These are phyloP conservation scores for Trichosurus vulpecula DNA, from an alignment of 2,797 vertebrate species.

Conservation along the genomic window DNA sequence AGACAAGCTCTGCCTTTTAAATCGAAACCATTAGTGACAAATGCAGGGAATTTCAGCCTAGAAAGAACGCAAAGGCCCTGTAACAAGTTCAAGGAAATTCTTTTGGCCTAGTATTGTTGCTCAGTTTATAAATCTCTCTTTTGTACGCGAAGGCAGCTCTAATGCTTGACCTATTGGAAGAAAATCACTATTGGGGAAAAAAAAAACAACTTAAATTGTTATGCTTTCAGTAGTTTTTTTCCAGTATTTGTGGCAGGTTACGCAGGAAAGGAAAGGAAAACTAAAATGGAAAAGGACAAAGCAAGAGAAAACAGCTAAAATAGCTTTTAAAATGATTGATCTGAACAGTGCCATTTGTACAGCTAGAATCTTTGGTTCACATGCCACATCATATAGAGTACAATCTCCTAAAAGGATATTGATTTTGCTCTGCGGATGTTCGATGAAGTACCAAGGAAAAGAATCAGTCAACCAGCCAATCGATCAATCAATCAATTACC, in stretches of 20 bases:
- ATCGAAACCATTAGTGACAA: not conserved
- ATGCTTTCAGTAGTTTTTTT: conserved; percentile 24
- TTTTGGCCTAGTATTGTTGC: not conserved
- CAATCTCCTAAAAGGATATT: not conserved
- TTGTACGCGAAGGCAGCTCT: not conserved
- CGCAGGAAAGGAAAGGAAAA: not conserved
- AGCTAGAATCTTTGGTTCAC: not conserved
- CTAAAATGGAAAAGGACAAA: not conserved
- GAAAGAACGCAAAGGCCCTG: not conserved
- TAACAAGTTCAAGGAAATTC: not conserved
- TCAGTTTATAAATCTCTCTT: not conserved
- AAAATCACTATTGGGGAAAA: not conserved
- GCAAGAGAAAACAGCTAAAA: not conserved
- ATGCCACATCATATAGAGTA: not conserved
- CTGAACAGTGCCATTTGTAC: conserved; percentile 11
- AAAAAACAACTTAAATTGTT: not conserved
- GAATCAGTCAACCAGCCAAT: not conserved
- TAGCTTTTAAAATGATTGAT: not conserved
- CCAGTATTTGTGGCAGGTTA: not conserved
- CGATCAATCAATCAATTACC: conserved; percentile 4
- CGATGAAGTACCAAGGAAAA: conserved; percentile 20
- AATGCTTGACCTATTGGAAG: not conserved
- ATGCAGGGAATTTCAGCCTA: not conserved
- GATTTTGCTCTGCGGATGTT: not conserved
- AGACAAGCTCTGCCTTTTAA: not conserved